Evolutionary conservation across 2,113 vertebrate genomes (phyloP).

Genomic region (Eurystomus gularis): DNA sequence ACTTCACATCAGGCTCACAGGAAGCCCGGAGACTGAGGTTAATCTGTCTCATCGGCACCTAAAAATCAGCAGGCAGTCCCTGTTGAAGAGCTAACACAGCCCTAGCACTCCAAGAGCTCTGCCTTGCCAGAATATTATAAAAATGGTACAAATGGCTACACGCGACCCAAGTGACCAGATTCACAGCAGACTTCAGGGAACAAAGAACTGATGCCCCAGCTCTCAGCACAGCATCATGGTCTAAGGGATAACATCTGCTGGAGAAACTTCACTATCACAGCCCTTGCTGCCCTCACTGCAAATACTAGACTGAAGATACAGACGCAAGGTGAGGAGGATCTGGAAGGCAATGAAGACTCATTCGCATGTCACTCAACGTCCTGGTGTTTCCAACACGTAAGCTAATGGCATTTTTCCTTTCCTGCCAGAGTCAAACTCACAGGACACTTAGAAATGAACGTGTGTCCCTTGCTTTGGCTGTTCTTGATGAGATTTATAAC

Average conservation of each 20-base stretch:
- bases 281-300: neutral
- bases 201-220: neutral
- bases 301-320: neutral
- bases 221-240: neutral
- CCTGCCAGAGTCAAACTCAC: slow-evolving; percentile 3
- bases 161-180: neutral
- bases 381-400: neutral
- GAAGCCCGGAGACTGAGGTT: neutral
- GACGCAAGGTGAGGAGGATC: neutral
- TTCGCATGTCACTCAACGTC: slow-evolving; percentile 5
- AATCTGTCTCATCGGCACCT: neutral
- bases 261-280: neutral
- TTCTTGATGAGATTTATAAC: slow-evolving; percentile 35
- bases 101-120: neutral
- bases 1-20: neutral
- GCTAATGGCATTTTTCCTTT: slow-evolving; percentile 4
- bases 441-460: slow-evolving; percentile 22
- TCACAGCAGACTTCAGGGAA: neutral
- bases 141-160: neutral
- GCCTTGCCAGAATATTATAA: neutral
- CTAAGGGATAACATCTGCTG: neutral
- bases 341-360: neutral
- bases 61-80: neutral
- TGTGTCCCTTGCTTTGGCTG: slow-evolving; percentile 9
- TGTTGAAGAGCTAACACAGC: neutral